Percentiles rank a stretch among this genome's conserved stretches.
These are phyloP conservation scores for Dasypogon diadema DNA, from an alignment of 2,888 invertebrate genomes.

Conservation along the genomic window DNA sequence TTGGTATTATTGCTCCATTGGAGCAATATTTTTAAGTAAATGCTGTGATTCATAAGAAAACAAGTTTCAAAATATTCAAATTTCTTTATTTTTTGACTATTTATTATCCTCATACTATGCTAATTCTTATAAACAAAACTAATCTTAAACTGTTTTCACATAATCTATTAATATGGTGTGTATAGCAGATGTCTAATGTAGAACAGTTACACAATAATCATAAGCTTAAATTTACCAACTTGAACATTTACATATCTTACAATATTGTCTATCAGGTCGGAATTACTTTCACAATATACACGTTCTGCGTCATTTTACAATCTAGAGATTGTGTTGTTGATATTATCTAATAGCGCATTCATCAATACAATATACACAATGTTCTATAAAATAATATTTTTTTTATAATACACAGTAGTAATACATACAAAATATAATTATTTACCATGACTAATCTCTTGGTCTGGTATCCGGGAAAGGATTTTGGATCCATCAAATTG, in stretches of 20 bases:
- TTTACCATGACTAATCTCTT: not conserved
- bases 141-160: slow-evolving; percentile 29
- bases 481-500: not conserved
- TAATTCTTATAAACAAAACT: slow-evolving; percentile 34
- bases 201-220: slow-evolving; percentile 34
- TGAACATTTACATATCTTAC: slow-evolving; percentile 51
- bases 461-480: not conserved
- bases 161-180: slow-evolving; percentile 6
- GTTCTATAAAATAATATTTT: slow-evolving; percentile 30
- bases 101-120: slow-evolving; percentile 7
- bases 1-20: no score
- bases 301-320: not conserved
- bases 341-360: no score
- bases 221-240: slow-evolving; percentile 2
- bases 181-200: slow-evolving; percentile 35
- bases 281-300: slow-evolving; percentile 52
- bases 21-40: no score
- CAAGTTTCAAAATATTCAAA: slow-evolving; percentile 54
- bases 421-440: slow-evolving; percentile 18
- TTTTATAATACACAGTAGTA: not conserved
- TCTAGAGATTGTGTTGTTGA: not conserved
- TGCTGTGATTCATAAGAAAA: no score
- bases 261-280: slow-evolving; percentile 57
- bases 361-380: not conserved
- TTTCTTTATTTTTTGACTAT: slow-evolving; percentile 40